Base-by-base conservation (phyloP, 2,888 invertebrate species). In the Tuberolachnus salignus region DNA sequence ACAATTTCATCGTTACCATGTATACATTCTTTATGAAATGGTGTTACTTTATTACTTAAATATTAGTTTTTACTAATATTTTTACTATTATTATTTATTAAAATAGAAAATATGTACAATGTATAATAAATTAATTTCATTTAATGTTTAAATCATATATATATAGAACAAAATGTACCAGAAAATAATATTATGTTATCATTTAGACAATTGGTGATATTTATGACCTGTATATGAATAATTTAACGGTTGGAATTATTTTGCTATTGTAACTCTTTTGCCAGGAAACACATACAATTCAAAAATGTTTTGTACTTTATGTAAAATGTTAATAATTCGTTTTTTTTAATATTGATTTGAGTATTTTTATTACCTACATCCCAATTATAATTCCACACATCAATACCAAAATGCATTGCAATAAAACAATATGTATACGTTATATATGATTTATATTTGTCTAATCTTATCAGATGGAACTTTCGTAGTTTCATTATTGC, bases 1-100 rank as follows among this genome's bases (percentile, higher is more conserved):
- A 78, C 66, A 57, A 67, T 66, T 67, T 59, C 67, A 69, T 78
- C 49, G 75, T 78, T 78, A 78, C 75, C 75, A 57, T 57, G 21
- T 23, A 21, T 61, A 61, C 49, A 49, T 61, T 61, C 19, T n/a
- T 61, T 42, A 44, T 23, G 21, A 51, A 63, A 63, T 6, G 63
- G 72, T 63, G n/a, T 73, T 51, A 51, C 9, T 6, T 63, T 51
- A 63, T 73, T 73, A 34, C 63, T 53, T 42, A 23, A 73, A 73
- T 63, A 42, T 63, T 23, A 21, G 44, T 49, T 59, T 21, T 10
- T 0, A 42, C 63, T 57, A 16, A 34, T 51, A 34, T 73, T 73
- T 61, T 72, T 63, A 72, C 73, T 73, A 63, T 73, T 63, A 63
- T 72, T 72, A 72, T 72, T 72, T 72, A 72, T 72, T 72, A 1